Conservation (phyloP, 2,113 vertebrate species). For the Alethe castanea region DNA sequence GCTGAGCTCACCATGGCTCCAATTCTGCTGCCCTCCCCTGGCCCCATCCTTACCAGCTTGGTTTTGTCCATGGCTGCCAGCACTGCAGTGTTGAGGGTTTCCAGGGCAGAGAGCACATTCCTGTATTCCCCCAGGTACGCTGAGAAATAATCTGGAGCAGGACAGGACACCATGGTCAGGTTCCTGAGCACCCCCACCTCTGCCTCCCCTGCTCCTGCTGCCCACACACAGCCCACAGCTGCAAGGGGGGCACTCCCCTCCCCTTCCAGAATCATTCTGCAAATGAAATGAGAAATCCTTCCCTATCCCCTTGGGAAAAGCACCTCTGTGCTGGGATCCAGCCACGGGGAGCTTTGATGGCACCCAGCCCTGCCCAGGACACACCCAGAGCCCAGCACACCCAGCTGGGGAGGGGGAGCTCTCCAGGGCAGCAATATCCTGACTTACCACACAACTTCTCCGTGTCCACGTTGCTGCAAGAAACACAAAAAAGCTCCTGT, state of each 20-base stretch:
- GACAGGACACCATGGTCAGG: neutral
- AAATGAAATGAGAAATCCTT: neutral
- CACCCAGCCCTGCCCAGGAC: neutral
- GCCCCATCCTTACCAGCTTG: slow-evolving; percentile 81
- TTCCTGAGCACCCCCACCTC: fast-evolving
- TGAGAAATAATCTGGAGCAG: slow-evolving; percentile 88
- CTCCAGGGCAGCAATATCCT: neutral
- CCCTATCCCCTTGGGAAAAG: neutral
- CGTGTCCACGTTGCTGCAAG: slow-evolving; percentile 89
- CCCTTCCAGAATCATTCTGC: neutral
- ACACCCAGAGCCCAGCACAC: neutral
- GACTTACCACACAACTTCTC: slow-evolving; percentile 93
- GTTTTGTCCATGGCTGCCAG: slow-evolving; percentile 96
- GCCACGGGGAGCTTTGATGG: neutral
- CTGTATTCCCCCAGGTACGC: slow-evolving; percentile 89
- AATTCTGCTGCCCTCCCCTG: fast-evolving
- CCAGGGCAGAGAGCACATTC: slow-evolving; percentile 89
- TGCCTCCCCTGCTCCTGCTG: neutral
- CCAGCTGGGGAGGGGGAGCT: neutral
- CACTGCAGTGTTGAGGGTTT: slow-evolving; percentile 88
- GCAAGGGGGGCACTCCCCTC: fast-evolving
- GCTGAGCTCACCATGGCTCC: neutral
- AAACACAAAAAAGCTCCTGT: slow-evolving; percentile 13
- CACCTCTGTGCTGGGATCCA: neutral
- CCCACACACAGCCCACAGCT: neutral